Base-by-base conservation (phyloP, 2,888 invertebrate genomes). In the Thereva nobilitata region DNA sequence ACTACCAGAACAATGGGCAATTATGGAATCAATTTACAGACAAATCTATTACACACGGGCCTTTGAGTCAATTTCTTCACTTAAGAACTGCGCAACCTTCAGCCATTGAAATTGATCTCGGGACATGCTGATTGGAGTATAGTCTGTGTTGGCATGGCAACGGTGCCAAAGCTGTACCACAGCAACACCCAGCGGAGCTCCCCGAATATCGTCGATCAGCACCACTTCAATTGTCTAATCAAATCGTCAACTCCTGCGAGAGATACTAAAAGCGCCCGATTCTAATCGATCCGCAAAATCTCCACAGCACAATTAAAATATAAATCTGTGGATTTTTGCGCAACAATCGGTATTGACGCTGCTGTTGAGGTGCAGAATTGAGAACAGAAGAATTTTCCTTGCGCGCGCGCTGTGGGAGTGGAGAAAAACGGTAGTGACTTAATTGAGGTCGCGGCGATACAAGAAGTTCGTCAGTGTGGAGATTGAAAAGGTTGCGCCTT, bases 401-500 rank as follows among this genome's bases (percentile, higher is more conserved):
- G 23, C 23, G 1, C 2, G 23, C 23, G 1, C 2, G 23, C 23
- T 23, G 23, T 23, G 23, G 23, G 23, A 23, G 23, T 23, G 23
- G 23, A 23, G 73, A 74, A 71, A 72, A 49, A 47, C 41, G 42
- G 70, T 23, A 23, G 23, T 23, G 23, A 2, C 23, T 23, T 45
- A 12, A 8, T 9, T 47, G 41, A 45, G 38, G 5, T 10, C 47
- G 10, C 35, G 47, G 47, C 23, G 40, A 12, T 38, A 55, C 38
- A 55, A 23, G 5, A 12, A 55, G 12, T 23, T 10, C 23, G 23
- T 23, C 23, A 23, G 2, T 7, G 23, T 8, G n/a, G 38, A 53
- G 23, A 44, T 63, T 56, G 47, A 67, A 59, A 71, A 73, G 23
- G 23, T 23, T 23, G 23, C 23, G 66, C 70, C 77, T 77, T 73